Conservation (phyloP, 2,797 vertebrate genomes). For the Chiroxiphia lanceolata region DNA sequence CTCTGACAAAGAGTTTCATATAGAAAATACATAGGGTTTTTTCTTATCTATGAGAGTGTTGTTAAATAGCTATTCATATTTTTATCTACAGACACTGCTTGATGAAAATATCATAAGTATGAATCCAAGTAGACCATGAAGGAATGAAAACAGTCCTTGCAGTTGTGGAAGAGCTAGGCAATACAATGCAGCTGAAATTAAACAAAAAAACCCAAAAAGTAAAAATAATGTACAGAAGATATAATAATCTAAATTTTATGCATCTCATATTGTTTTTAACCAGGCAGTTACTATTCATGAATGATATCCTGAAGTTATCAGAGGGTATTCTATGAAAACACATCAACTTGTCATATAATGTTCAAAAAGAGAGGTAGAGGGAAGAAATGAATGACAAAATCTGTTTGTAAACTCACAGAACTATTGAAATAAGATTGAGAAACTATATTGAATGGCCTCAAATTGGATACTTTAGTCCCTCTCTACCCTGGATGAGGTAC, state of each 20-base stretch:
- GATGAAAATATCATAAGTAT: background rate
- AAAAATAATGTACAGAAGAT: background rate
- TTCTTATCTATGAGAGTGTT: background rate
- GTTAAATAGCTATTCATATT: background rate
- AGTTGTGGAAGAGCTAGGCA: background rate
- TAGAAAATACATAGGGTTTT: accelerated
- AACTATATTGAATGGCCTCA: background rate
- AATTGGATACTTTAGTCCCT: background rate
- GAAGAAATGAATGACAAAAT: background rate
- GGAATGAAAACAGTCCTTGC: background rate
- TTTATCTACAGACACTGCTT: background rate
- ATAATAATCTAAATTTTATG: background rate
- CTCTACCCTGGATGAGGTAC: background rate
- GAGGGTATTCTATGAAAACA: background rate
- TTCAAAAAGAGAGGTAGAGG: background rate
- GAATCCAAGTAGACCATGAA: background rate
- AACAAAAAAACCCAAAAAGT: background rate
- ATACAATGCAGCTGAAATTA: background rate
- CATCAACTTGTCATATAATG: background rate
- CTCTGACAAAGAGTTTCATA: background rate
- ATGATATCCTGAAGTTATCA: background rate
- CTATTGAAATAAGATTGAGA: background rate
- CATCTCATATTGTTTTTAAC: background rate
- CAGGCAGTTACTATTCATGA: background rate
- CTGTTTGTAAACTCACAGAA: background rate